Percentiles rank a stretch among this genome's conserved stretches.
These are phyloP conservation scores for Phylloscopus trochiloides DNA, from an alignment of 2,113 vertebrate genomes.

Conservation along the genomic window DNA sequence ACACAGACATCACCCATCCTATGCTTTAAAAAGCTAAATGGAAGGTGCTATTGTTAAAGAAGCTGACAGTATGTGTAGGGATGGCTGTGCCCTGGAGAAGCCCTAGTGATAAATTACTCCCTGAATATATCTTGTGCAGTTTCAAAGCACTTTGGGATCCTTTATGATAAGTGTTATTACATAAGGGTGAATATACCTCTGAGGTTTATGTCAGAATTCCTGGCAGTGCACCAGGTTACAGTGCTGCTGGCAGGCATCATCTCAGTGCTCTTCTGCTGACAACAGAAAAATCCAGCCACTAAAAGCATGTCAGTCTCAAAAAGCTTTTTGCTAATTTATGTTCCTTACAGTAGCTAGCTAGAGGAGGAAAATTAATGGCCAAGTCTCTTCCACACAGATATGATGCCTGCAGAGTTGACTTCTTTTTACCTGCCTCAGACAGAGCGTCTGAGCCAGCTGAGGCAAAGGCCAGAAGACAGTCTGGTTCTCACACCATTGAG, in stretches of 20 bases:
- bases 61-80: neutral
- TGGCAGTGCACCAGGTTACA: neutral
- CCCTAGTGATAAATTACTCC: neutral
- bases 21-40: neutral
- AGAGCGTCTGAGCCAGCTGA: neutral
- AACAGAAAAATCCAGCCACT: neutral
- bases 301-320: constrained; percentile 19
- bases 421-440: neutral
- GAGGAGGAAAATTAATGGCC: neutral
- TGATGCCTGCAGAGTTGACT: neutral
- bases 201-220: neutral
- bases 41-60: neutral
- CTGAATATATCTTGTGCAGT: neutral
- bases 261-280: neutral
- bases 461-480: neutral
- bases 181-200: neutral
- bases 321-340: constrained; percentile 24
- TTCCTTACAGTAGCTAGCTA: neutral
- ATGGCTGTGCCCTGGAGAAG: neutral
- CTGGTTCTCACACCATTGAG: neutral
- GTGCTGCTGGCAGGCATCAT: neutral
- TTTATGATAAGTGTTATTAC: neutral
- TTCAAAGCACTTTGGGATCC: neutral
- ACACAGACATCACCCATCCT: neutral
- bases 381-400: neutral